A percentile compares a stretch with the other conserved stretches of the same genome.
Evolutionary conservation across 2,797 vertebrate genomes (phyloP).

Genomic region (Arnoldichthys spilopterus): DNA sequence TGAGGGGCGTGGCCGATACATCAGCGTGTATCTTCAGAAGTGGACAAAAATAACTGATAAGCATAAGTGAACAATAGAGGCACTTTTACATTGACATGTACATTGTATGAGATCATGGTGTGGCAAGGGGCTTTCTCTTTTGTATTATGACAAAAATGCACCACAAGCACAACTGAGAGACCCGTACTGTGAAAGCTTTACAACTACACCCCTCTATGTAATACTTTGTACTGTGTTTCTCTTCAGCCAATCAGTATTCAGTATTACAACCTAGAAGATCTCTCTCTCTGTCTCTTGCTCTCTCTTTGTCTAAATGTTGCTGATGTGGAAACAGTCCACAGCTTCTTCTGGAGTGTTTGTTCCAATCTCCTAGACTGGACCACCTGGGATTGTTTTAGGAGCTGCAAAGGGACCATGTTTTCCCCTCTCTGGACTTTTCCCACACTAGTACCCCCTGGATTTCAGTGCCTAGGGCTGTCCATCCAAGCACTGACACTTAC

Average conservation of each 20-base stretch:
- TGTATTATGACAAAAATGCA: conserved; percentile 60
- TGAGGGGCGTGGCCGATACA: background rate
- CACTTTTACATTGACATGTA: conserved; percentile 41
- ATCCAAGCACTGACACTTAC: background rate
- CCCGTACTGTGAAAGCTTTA: conserved; percentile 82
- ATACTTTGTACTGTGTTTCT: conserved; percentile 60
- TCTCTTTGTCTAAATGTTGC: background rate
- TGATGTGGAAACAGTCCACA: background rate
- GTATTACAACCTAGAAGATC: conserved; percentile 19
- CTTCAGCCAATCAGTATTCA: conserved; percentile 31
- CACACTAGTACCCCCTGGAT: background rate
- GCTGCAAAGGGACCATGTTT: background rate
- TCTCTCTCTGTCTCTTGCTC: too few relatives aligned
- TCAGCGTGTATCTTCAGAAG: background rate
- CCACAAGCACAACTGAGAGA: conserved; percentile 80
- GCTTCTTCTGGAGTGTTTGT: background rate
- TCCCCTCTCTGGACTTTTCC: background rate
- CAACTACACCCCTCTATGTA: conserved; percentile 49
- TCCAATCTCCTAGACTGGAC: background rate
- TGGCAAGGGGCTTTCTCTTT: conserved; percentile 53
- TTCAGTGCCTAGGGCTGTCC: conserved; percentile 8
- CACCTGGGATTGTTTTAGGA: background rate
- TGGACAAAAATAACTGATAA: background rate
- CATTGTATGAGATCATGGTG: conserved; percentile 71
- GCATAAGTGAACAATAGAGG: conserved; percentile 26